Percentiles rank a stretch among this genome's conserved stretches.
Conservation (phyloP, 2,888 invertebrate genomes). For the Harpalus rufipes region DNA sequence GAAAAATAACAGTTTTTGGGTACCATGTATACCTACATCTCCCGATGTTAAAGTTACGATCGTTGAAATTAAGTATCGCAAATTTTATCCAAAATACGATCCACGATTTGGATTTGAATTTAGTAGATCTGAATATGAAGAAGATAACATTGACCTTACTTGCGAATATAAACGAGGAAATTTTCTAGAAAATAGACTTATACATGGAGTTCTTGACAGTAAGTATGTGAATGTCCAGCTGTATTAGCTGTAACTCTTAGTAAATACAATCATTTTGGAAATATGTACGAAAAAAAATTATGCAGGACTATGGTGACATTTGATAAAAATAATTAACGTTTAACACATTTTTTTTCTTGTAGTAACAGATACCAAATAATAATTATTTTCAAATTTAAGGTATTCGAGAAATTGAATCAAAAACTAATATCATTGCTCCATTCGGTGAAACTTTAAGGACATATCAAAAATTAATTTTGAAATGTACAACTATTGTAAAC, state of each 20-base stretch:
- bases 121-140: not conserved
- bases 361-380: too few species aligned
- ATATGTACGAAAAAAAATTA: too few species aligned
- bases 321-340: too few species aligned
- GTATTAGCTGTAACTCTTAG: too few species aligned
- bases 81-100: not conserved
- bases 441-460: not conserved
- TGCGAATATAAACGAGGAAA: not conserved
- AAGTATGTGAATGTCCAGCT: not conserved
- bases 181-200: too few species aligned
- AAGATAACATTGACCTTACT: not conserved
- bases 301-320: too few species aligned
- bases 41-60: not conserved
- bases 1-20: not conserved
- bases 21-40: slow-evolving; percentile 16
- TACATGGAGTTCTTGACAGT: not conserved
- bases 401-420: not conserved
- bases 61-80: not conserved
- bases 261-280: too few species aligned
- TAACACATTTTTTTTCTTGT: too few species aligned
- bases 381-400: too few species aligned
- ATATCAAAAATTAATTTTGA: slow-evolving; percentile 5
- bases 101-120: not conserved
- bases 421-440: slow-evolving; percentile 4
- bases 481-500: not conserved